Conservation (phyloP, 2,113 vertebrate genomes). For the Orthonyx spaldingii region DNA sequence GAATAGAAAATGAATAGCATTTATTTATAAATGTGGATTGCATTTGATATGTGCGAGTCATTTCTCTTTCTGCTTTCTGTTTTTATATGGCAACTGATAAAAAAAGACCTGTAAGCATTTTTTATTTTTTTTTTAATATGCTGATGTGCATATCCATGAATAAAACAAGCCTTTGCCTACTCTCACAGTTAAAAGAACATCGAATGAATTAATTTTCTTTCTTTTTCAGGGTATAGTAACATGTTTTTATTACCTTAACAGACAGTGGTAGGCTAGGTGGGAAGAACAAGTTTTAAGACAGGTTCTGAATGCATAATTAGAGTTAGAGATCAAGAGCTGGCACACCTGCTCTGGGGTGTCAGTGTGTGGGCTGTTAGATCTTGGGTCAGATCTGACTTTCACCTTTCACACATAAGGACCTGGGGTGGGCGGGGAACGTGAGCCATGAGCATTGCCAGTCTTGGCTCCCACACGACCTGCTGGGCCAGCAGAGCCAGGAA, state of each 20-base stretch:
- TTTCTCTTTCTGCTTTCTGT: not conserved
- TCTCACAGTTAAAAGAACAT: not conserved
- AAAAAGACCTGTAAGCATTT: not conserved
- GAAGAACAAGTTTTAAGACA: not conserved
- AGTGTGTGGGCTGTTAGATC: not conserved
- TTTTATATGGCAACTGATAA: not conserved
- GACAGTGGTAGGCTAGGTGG: not conserved
- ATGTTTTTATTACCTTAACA: not conserved
- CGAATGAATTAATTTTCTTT: not conserved
- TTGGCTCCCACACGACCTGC: not conserved
- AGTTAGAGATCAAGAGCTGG: not conserved
- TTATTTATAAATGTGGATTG: not conserved
- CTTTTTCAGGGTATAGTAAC: not conserved
- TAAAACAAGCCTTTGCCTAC: not conserved
- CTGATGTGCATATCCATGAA: not conserved
- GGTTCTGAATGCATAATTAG: not conserved
- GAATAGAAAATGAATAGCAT: not conserved
- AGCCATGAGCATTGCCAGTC: accelerated
- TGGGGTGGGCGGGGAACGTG: accelerated
- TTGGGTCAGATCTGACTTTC: not conserved
- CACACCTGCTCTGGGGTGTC: not conserved
- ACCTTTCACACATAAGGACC: not conserved
- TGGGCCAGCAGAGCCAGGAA: not conserved
- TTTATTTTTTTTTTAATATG: not conserved
- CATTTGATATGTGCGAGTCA: not conserved